Evolutionary conservation across 2,888 invertebrate genomes (phyloP).

Genomic region (Aspidiotus destructor): DNA sequence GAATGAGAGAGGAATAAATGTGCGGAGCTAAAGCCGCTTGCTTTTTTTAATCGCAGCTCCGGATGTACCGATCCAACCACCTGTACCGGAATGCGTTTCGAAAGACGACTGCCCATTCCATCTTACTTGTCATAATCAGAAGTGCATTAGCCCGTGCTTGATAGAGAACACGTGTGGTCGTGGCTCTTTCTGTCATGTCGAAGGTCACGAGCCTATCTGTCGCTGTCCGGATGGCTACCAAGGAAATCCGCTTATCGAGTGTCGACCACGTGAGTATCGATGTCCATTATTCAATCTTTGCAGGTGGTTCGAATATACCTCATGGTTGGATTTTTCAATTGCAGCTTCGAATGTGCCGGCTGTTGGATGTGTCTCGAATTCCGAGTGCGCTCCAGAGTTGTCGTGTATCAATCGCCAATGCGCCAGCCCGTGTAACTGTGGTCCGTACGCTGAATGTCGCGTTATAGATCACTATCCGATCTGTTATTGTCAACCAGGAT

Average conservation of each 20-base stretch:
- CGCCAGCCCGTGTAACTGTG: constrained; percentile 76
- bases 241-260: constrained; percentile 61
- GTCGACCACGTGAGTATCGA: constrained; percentile 63
- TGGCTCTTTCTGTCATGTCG: constrained; percentile 72
- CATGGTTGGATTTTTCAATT: constrained; percentile 38
- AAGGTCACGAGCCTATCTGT: constrained; percentile 65
- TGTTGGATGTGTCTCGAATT: constrained; percentile 65
- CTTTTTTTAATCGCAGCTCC: constrained; percentile 30
- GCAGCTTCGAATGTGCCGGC: constrained; percentile 52
- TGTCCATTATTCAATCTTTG: not conserved
- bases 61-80: constrained; percentile 41
- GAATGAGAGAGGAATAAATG: not conserved
- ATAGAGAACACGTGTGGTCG: constrained; percentile 59
- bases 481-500: constrained; percentile 71
- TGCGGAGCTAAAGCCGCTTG: too few species aligned
- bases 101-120: constrained; percentile 69
- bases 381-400: constrained; percentile 70
- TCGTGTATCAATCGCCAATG: constrained; percentile 73
- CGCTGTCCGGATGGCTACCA: constrained; percentile 68
- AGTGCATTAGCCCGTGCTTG: constrained; percentile 68
- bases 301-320: not conserved
- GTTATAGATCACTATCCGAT: constrained; percentile 76
- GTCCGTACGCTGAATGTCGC: constrained; percentile 68
- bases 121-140: constrained; percentile 63
- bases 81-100: constrained; percentile 59